Conservation (phyloP, 1,140 invertebrate genomes). For the Lanistes nyassanus region DNA sequence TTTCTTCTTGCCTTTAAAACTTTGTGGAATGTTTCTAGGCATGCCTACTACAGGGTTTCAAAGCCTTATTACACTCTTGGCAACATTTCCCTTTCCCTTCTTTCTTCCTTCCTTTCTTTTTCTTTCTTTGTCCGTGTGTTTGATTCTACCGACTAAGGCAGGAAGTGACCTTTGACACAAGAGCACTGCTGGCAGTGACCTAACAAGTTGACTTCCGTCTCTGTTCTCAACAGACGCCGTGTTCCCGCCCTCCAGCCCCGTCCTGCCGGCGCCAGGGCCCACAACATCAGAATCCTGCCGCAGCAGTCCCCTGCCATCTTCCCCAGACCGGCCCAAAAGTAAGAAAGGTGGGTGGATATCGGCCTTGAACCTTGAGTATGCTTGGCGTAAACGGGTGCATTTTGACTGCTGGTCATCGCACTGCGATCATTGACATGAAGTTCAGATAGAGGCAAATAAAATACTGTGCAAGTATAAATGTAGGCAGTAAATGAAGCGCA, state of each 20-base stretch:
- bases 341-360: conserved; percentile 63
- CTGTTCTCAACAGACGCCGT: conserved; percentile 37
- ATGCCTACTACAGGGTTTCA: too few relatives aligned
- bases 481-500: too few relatives aligned
- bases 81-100: neutral
- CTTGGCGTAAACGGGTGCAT: neutral
- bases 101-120: neutral
- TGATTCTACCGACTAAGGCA: neutral
- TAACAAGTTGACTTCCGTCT: neutral
- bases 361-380: too few relatives aligned
- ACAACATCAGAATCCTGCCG: conserved; percentile 14
- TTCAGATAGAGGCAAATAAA: neutral
- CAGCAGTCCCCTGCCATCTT: conserved; percentile 43
- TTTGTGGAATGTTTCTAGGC: neutral
- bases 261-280: conserved; percentile 27
- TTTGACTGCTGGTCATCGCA: neutral
- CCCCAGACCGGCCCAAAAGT: conserved; percentile 52
- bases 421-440: neutral
- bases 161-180: neutral
- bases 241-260: conserved; percentile 34
- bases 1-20: neutral
- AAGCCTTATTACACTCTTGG: neutral
- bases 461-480: neutral
- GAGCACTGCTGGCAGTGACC: neutral
- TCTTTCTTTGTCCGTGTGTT: neutral